Evolutionary conservation across 2,888 invertebrate species (phyloP).

Genomic region (Julus scandinavius): DNA sequence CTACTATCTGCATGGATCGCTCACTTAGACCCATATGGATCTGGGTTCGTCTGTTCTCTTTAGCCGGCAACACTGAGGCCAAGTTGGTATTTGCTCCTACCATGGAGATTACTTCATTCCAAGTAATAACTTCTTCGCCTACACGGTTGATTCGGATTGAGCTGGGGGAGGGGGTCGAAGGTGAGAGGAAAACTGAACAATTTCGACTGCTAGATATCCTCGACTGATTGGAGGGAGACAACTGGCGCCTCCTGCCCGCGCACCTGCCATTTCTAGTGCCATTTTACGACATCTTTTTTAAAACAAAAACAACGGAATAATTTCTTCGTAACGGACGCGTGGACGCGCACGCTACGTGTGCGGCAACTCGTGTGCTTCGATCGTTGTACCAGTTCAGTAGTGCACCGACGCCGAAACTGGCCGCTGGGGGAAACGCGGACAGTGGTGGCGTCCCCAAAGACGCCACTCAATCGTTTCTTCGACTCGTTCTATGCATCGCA

Average conservation of each 20-base stretch:
- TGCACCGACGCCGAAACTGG: not conserved
- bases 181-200: not conserved
- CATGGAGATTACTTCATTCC: not conserved
- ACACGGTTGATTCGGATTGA: not conserved
- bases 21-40: too few species aligned
- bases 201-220: constrained; percentile 38
- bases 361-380: not conserved
- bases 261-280: constrained; percentile 45
- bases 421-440: constrained; percentile 3
- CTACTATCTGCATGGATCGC: not conserved
- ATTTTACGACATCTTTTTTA: constrained; percentile 30
- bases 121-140: too few species aligned
- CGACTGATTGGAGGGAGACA: constrained; percentile 45
- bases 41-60: not conserved
- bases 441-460: not conserved
- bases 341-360: not conserved
- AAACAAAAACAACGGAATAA: not conserved
- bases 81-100: not conserved
- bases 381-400: not conserved
- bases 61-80: not conserved
- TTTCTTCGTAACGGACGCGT: not conserved
- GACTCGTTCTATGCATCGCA: constrained; percentile 43
- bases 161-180: not conserved
- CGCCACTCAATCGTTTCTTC: not conserved
- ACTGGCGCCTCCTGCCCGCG: constrained; percentile 22